Evolutionary conservation across 2,888 invertebrate species (phyloP).

Genomic region (Sceliomorpha sp.): DNA sequence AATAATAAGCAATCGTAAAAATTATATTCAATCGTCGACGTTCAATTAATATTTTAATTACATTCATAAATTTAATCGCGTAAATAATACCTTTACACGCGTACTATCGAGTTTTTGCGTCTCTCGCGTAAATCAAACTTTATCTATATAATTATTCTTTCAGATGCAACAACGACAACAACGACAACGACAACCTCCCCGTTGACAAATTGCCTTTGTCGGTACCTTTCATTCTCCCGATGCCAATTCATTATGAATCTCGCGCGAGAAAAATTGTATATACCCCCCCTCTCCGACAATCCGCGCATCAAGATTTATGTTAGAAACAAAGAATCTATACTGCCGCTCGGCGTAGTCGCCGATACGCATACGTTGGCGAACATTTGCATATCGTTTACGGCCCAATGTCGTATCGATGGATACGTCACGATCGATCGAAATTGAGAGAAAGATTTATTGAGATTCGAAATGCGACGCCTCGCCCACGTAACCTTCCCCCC

Average conservation of each 20-base stretch:
- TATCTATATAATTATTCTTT: constrained; percentile 40
- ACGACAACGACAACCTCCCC: too few relatives aligned
- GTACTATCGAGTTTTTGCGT: constrained; percentile 36
- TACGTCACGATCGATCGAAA: constrained; percentile 58
- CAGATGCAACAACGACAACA: constrained; percentile 38
- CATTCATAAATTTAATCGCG: too few relatives aligned
- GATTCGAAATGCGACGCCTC: constrained; percentile 43
- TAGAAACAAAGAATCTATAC: constrained; percentile 48
- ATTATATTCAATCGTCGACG: too few relatives aligned
- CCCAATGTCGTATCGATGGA: constrained; percentile 41
- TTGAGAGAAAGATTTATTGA: constrained; percentile 70
- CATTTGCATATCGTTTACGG: constrained; percentile 55
- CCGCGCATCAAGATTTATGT: constrained; percentile 51
- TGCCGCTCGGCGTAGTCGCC: constrained; percentile 21
- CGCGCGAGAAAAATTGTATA: constrained; percentile 31
- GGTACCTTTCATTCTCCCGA: constrained; percentile 12
- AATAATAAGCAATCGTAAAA: too few relatives aligned
- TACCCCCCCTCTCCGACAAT: constrained; percentile 36
- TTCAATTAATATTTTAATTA: too few relatives aligned
- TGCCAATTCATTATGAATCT: constrained; percentile 39
- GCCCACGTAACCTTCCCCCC: constrained; percentile 24
- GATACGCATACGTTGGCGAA: constrained; percentile 44
- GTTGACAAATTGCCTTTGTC: constrained; percentile 40
- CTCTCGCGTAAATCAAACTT: constrained; percentile 25
- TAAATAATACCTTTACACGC: too few relatives aligned